These are phyloP conservation scores for Silurus lanzhouensis DNA, from an alignment of 2,797 vertebrate genomes.

Conservation along the genomic window DNA sequence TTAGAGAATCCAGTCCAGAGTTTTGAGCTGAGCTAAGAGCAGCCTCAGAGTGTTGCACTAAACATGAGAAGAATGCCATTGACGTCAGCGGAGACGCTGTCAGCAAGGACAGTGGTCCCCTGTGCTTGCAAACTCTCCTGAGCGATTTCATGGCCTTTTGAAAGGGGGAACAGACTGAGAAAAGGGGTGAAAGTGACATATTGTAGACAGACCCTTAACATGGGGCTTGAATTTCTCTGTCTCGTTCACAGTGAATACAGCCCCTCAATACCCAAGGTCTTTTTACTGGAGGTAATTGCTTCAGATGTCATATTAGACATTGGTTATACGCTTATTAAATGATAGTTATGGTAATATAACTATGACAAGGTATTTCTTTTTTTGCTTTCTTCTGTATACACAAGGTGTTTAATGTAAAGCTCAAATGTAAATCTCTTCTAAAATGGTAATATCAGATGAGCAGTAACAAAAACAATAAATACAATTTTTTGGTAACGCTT, in stretches of 20 bases:
- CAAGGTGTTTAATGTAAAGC: not conserved
- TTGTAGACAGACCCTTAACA: not conserved
- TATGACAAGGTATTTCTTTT: too few relatives aligned
- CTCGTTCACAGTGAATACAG: not conserved
- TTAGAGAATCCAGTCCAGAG: slow-evolving; percentile 64
- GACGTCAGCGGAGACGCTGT: slow-evolving; percentile 82
- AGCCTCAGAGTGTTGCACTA: slow-evolving; percentile 75
- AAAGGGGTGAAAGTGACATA: slow-evolving; percentile 30
- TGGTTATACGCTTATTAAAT: slow-evolving; percentile 11
- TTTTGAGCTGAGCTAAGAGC: slow-evolving; percentile 67
- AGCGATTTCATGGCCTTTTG: slow-evolving; percentile 46
- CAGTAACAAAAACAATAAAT: not conserved
- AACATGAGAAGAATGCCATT: slow-evolving; percentile 81
- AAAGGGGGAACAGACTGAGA: slow-evolving; percentile 19
- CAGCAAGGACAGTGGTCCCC: slow-evolving; percentile 76
- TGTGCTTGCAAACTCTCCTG: slow-evolving; percentile 69
- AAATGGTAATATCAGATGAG: not conserved
- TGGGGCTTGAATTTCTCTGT: not conserved
- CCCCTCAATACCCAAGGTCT: not conserved
- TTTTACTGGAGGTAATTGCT: not conserved
- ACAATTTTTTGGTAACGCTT: slow-evolving; percentile 2
- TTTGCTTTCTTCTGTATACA: not conserved
- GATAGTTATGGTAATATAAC: not conserved
- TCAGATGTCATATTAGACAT: slow-evolving; percentile 1
- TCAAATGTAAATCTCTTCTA: not conserved